phyloP scores from a whole-genome alignment of 2,113 vertebrate species.

The Cercopithecus mona region DNA sequence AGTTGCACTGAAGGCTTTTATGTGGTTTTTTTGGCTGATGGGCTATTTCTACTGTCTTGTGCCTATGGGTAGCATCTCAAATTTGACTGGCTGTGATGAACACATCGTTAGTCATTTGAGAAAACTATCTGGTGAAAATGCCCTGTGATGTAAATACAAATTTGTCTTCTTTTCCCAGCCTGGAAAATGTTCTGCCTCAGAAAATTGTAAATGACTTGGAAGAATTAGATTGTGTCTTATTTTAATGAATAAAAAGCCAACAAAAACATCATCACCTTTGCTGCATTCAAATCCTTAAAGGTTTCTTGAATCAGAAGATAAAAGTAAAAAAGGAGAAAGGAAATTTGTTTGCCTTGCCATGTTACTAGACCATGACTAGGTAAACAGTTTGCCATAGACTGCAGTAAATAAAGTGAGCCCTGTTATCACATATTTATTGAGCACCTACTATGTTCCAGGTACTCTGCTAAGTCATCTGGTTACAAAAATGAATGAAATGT shows the following conservation, averaged over 20 bases:
- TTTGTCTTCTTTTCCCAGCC: conserved; percentile 48
- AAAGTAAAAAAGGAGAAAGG: conserved; percentile 9
- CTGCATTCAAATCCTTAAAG: conserved; percentile 4
- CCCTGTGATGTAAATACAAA: conserved; percentile 71
- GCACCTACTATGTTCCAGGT: not conserved
- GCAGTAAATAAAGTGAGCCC: not conserved
- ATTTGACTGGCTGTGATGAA: conserved; percentile 80
- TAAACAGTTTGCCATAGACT: not conserved
- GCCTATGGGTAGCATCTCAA: conserved; percentile 73
- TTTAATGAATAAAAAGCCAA: conserved; percentile 9
- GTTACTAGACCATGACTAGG: not conserved
- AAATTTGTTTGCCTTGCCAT: not conserved
- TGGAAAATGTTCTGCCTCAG: conserved; percentile 69
- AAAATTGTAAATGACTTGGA: conserved; percentile 44
- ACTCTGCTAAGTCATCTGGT: not conserved
- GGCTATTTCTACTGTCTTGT: conserved; percentile 78
- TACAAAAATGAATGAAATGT: not conserved
- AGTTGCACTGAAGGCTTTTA: conserved; percentile 77
- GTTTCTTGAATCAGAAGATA: not conserved
- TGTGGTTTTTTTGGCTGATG: conserved; percentile 81
- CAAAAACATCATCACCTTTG: not conserved
- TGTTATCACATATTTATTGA: not conserved
- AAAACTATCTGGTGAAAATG: conserved; percentile 75
- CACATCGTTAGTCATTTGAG: conserved; percentile 76
- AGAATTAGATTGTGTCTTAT: conserved; percentile 28